Base-by-base conservation (phyloP, 2,888 invertebrate genomes). In the Pyrgus malvae region DNA sequence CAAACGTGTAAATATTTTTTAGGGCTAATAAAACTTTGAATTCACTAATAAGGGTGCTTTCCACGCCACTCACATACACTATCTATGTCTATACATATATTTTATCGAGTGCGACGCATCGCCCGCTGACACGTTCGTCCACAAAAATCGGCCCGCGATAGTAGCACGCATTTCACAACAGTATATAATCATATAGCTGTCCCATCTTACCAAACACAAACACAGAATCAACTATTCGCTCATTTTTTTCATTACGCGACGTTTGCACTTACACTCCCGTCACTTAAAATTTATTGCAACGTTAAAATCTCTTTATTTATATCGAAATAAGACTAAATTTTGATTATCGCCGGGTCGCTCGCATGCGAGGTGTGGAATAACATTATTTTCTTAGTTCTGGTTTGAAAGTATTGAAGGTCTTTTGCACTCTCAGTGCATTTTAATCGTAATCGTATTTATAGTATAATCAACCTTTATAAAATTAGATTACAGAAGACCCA, bases 201-300 rank as follows among this genome's bases (percentile, higher is more conserved):
- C 83, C 83, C 81, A 77, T 80, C 82, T 85, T 81, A 81, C 76
- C 76, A 72, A 80, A 78, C 80, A 83, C 83, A 83, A 83, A 84
- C 83, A 85, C 84, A 79, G 80, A 83, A 79, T 82, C 80, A 79
- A 78, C 77, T 83, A 82, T 78, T 76, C 78, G 77, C 73, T 77
- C 76, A 75, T 53, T 12, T 19, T 31, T 45, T 40, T 49, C 33
- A 37, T 3, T 37, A 46, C 56, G 57, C 63, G 63, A 66, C 67
- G 69, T 69, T 72, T 70, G 72, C 72, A 69, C 68, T 66, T 63
- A 66, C 66, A 68, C 70, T 61, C 49, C 41, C 49, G 37, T 38
- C 44, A 60, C 57, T 33, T 46, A 42, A 49, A 17, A 41, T 40
- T 54, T 57, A 50, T n/a, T n/a, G 42, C 48, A 48, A 48, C 56